These are phyloP conservation scores for Proctacanthus coquilletti DNA, from an alignment of 1,140 invertebrate genomes.

Conservation along the genomic window DNA sequence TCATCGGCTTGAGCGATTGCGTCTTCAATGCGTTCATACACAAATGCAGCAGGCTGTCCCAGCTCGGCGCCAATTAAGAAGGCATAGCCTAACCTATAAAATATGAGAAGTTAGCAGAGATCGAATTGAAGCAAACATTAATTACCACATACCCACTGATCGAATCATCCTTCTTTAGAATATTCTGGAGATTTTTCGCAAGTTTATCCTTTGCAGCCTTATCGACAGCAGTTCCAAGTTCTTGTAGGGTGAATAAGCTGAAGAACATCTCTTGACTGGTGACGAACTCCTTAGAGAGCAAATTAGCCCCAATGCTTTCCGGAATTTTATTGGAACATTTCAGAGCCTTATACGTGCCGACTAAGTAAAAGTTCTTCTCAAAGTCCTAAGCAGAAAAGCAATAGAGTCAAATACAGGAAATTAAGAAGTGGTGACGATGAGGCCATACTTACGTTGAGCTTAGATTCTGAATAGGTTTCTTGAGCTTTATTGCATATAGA, in stretches of 20 bases:
- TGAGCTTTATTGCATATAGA: constrained; percentile 18
- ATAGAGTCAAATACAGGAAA: constrained; percentile 1
- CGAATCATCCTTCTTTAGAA: constrained; percentile 62
- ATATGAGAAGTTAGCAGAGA: constrained; percentile 2
- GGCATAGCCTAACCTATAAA: constrained; percentile 60
- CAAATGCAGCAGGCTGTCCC: constrained; percentile 50
- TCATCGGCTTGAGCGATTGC: constrained; percentile 89
- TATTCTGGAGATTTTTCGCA: constrained; percentile 45
- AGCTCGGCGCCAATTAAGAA: constrained; percentile 62
- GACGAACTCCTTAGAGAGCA: constrained; percentile 13
- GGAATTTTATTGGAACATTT: constrained; percentile 17
- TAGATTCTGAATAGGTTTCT: constrained; percentile 18
- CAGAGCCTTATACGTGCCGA: constrained; percentile 22
- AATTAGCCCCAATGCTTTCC: constrained; percentile 14
- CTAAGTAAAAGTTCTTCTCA: constrained; percentile 27
- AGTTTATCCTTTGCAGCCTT: constrained; percentile 38
- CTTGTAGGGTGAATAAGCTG: constrained; percentile 16
- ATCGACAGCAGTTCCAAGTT: constrained; percentile 16
- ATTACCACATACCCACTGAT: constrained; percentile 41
- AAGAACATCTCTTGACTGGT: constrained; percentile 24
- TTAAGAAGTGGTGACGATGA: constrained; percentile 2
- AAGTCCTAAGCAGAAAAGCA: constrained; percentile 15
- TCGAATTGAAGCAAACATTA: neutral
- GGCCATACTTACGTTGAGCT: constrained; percentile 20
- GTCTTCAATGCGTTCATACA: constrained; percentile 72